Evolutionary conservation across 1,140 invertebrate species (phyloP), one percentile per base, ranked within the genome.

Genomic region (Nasonia giraulti): DNA sequence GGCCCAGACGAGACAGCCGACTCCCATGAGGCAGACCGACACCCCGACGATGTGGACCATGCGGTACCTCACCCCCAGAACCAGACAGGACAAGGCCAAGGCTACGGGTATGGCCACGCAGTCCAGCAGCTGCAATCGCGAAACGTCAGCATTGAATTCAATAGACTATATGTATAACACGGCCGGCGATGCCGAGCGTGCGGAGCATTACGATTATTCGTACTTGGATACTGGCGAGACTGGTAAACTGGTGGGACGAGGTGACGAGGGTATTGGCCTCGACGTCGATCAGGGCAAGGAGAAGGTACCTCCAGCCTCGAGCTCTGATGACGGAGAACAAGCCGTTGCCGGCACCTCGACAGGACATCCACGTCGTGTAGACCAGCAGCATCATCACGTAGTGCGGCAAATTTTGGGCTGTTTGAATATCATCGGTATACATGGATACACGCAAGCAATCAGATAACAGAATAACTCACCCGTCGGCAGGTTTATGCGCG

Each of bases 71-170:
- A 95, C 96, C 84, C 95, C 95, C 87, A 95, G 95, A 90, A 95
- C 95, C 88, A 94, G 92, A 94, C 94, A 97, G 17, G 96, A 97
- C 47, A 97, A 92, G 11, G 95, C 94, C 86, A 98, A 90, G 6
- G 97, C 97, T 27, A 96, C 96, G 2, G 97, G 97, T 86, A 98
- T 97, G 27, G 96, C 96, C 84, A 97, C 97, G 91, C 97, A 98
- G 89, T 97, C 96, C 85, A 98, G 92, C 88, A 98, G 93, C 96
- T 98, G 94, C 93, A 96, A 96, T 50, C 17, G 17, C 6, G 3
- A 17, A 62, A 62, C 3, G 55, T 20, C 55, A 62, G 40, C 10
- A 44, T 44, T 44, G 7, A 44, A 44, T 44, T 7, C 10, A 8
- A 5, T 23, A 23, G 40, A 37, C 33, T 37, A 37, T 0, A 23